A percentile compares a stretch with the other conserved stretches of the same genome.
phyloP scores from a whole-genome alignment of 2,888 invertebrate species.

The Leucozona laternaria region DNA sequence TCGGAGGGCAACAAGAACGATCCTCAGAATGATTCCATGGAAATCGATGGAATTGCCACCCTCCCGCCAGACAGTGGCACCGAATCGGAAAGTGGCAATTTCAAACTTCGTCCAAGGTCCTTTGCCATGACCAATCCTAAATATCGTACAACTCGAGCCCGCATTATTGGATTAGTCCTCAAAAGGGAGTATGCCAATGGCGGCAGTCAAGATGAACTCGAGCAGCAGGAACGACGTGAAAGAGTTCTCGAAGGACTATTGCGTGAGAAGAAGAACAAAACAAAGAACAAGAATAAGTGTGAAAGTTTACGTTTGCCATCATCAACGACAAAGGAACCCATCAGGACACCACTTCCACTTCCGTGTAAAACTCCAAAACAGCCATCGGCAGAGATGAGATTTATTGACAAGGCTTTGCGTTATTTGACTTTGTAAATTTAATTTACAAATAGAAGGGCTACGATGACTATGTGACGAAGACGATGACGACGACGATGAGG shows the following conservation, averaged over 20 bases:
- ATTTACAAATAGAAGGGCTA: constrained; percentile 12
- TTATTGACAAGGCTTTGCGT: constrained; percentile 80
- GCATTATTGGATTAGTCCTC: constrained; percentile 79
- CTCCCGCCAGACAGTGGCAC: constrained; percentile 62
- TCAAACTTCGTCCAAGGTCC: constrained; percentile 51
- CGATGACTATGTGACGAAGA: not conserved
- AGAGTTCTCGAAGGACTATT: constrained; percentile 70
- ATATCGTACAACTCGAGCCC: constrained; percentile 77
- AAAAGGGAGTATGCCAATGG: constrained; percentile 77
- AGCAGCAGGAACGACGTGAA: constrained; percentile 71
- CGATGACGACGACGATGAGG: not conserved
- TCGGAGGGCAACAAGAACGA: not conserved
- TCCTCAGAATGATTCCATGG: not conserved
- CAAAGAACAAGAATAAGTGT: constrained; percentile 4
- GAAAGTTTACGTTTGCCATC: constrained; percentile 40
- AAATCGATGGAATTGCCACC: constrained; percentile 2
- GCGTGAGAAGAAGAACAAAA: constrained; percentile 27
- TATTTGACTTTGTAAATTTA: constrained; percentile 79
- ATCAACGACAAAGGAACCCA: not conserved
- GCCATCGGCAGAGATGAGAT: constrained; percentile 69
- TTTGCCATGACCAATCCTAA: constrained; percentile 72
- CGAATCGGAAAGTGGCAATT: constrained; percentile 56
- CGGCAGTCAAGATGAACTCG: constrained; percentile 45
- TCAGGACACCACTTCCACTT: constrained; percentile 32
- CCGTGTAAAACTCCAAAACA: constrained; percentile 22